Evolutionary conservation across 2,888 invertebrate genomes (phyloP), one percentile per base, ranked within the genome.

Genomic region (Ophraella communa): DNA sequence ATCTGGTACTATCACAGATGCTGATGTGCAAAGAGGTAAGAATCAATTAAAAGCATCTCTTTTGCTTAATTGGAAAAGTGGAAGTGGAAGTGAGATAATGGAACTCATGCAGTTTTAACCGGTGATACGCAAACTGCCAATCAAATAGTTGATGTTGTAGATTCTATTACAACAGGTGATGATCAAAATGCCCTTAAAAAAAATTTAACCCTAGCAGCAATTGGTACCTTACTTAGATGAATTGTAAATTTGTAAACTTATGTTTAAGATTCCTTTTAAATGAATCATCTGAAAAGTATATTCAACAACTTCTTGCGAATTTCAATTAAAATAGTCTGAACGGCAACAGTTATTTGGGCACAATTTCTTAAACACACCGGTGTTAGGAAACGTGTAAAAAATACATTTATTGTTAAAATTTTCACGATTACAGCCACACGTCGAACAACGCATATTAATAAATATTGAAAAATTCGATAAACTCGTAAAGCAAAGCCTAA

Each of bases 191-290:
- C 89, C 71, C 87, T 93, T 24, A 84, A 86, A 68, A 90, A 88
- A 69, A 93, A 91, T 80, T 79, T 94, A 45, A 89, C 93, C 1
- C 86, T 96, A 82, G 94, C 91, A 61, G 89, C 93, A 20, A 88
- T 92, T 57, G 97, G 97, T 94, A 67, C 96, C 96, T 56, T 92
- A 92, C 79, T 78, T 90, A 69, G 92, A 92, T 83, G 91, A 91
- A 85, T 82, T 89, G 75, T 81, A 76, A 76, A 39, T 60, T 60
- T 59, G 21, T 51, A 47, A n/a, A 58, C 35, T 18, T 49, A 5
- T 39, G 20, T 23, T 54, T n/a, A n/a, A n/a, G n/a, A n/a, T n/a
- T n/a, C n/a, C n/a, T n/a, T n/a, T 39, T 11, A 54, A 39, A 14
- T 1, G 39, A 39, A 39, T n/a, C n/a, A n/a, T n/a, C n/a, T n/a